These are phyloP conservation scores for Tupiocoris notatus DNA, from an alignment of 2,888 invertebrate species.

Conservation along the genomic window DNA sequence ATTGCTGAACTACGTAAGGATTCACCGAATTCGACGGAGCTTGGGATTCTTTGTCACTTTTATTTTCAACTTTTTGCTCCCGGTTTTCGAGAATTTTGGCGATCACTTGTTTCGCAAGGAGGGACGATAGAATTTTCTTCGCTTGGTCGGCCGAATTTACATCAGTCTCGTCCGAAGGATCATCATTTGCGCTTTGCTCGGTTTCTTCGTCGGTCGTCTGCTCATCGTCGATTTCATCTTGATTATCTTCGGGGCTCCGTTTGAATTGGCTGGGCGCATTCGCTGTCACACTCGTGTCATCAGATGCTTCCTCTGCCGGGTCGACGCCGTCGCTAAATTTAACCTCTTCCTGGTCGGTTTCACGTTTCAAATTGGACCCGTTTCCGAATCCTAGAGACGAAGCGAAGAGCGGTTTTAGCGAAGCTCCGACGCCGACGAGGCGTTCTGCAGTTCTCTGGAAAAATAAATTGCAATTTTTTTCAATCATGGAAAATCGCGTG, in stretches of 20 bases:
- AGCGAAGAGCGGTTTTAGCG: constrained; percentile 49
- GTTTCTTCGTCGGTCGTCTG: not conserved
- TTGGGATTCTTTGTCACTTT: not conserved
- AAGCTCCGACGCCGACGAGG: constrained; percentile 50
- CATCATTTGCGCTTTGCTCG: not conserved
- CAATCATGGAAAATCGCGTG: too few species aligned
- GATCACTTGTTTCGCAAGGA: constrained; percentile 20
- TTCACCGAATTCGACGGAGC: not conserved
- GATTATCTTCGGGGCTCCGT: not conserved
- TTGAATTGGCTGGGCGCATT: constrained; percentile 35
- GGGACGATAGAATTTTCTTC: constrained; percentile 5
- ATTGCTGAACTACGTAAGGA: constrained; percentile 17
- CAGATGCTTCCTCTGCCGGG: constrained; percentile 14
- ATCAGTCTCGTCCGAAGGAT: not conserved
- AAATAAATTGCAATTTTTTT: not conserved
- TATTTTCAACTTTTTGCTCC: not conserved
- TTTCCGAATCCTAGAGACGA: constrained; percentile 45
- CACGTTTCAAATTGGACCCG: constrained; percentile 7
- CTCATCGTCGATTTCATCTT: not conserved
- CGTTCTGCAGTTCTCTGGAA: constrained; percentile 50
- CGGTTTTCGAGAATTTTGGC: constrained; percentile 17
- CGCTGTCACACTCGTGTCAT: not conserved
- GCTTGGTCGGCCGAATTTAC: not conserved
- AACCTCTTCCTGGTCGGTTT: not conserved
- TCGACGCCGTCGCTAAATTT: not conserved